Evolutionary conservation across 2,113 vertebrate genomes (phyloP), one percentile per base, ranked within the genome.

Genomic region (Salvator merianae): DNA sequence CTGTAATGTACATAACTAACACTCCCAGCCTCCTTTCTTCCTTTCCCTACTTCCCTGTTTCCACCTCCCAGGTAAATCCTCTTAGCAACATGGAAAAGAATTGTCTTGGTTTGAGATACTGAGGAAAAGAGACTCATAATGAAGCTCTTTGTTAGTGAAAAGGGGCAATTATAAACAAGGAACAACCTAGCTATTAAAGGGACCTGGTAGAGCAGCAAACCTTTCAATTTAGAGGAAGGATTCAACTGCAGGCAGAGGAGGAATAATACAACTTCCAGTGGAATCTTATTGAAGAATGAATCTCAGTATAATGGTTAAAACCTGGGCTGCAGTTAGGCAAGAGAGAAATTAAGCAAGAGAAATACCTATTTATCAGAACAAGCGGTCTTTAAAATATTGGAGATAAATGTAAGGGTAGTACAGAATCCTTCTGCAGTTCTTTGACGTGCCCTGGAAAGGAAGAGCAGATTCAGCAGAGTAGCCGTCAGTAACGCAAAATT

Each of bases 41-140:
- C 71, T 84, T 71, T 63, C 53, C 38, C 14, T n/a, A n/a, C 43
- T 79, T 36, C 3, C 38, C 47, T 65, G 70, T 78, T 30, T 65
- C 69, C 36, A 24, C 22, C 40, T 66, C 80, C 85, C 66, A 34
- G 34, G 84, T 71, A 71, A 79, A 65, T 38, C 69, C 88, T 91
- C 84, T 79, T 0, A 83, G 65, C 68, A 69, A 75, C 47, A 65
- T 86, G 91, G 88, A 87, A 90, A 91, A 53, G 88, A 90, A 87
- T 92, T 91, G 88, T 92, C 90, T 91, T 88, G 90, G 91, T 94
- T 90, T 89, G 90, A 94, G 92, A 93, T 93, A 91, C 86, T 43
- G 70, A 92, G 90, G 93, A 89, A 91, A 90, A 92, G 88, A 88
- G 92, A 86, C 80, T 81, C 79, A 94, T 94, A 92, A 94, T 94